Conservation (phyloP, 2,797 vertebrate genomes). For the Diplodus sargus region DNA sequence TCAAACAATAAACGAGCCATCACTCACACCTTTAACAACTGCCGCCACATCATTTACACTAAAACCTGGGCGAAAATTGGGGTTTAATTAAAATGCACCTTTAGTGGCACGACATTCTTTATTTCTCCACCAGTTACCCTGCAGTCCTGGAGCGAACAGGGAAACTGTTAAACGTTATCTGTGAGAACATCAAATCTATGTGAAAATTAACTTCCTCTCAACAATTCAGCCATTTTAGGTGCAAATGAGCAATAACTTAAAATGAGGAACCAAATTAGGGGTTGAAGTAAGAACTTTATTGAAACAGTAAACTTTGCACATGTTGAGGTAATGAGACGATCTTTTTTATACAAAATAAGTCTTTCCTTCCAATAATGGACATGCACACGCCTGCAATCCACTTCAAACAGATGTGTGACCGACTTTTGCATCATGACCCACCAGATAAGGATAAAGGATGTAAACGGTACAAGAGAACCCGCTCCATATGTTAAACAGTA, state of each 20-base stretch:
- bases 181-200: not conserved
- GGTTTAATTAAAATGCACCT: not conserved
- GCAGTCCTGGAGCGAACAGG: not conserved
- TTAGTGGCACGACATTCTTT: not conserved
- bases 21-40: not conserved
- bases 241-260: not conserved
- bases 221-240: not conserved
- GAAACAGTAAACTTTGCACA: not conserved
- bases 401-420: slow-evolving; percentile 36
- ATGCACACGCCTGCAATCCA: not conserved
- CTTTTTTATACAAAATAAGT: not conserved
- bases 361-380: not conserved
- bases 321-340: not conserved
- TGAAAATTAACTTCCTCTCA: not conserved
- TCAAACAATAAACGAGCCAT: not conserved
- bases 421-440: slow-evolving; percentile 38
- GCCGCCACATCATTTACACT: not conserved
- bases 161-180: not conserved
- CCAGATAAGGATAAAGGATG: slow-evolving; percentile 11
- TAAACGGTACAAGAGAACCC: slow-evolving; percentile 11
- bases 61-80: not conserved
- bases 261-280: not conserved
- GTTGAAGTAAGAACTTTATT: not conserved
- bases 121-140: no score
- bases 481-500: slow-evolving; percentile 46